Conservation (phyloP, 2,888 invertebrate species). For the Drosophila neutralis region DNA sequence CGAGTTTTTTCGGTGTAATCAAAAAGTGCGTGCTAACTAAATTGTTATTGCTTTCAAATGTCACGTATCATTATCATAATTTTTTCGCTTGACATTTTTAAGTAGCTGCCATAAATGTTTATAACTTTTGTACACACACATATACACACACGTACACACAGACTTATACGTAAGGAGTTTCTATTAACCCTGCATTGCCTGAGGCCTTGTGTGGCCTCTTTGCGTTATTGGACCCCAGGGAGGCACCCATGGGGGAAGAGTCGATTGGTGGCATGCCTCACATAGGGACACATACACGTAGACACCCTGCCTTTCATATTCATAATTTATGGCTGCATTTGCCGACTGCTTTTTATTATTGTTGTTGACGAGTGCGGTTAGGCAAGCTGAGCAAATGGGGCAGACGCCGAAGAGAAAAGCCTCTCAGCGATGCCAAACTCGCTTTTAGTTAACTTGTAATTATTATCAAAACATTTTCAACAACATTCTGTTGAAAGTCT, state of each 20-base stretch:
- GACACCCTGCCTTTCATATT: conserved; percentile 71
- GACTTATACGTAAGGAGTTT: conserved; percentile 30
- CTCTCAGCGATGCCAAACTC: conserved; percentile 7
- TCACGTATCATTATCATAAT: conserved; percentile 80
- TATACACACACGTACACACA: conserved; percentile 10
- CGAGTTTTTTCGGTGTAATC: conserved; percentile 57
- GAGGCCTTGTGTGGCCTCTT: conserved; percentile 45
- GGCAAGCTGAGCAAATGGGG: neutral
- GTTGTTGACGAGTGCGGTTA: conserved; percentile 39
- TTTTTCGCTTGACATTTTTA: conserved; percentile 79
- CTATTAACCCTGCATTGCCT: conserved; percentile 68
- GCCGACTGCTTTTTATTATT: conserved; percentile 47
- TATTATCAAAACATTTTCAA: conserved; percentile 59
- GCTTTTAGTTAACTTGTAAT: conserved; percentile 50
- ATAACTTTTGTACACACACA: conserved; percentile 64
- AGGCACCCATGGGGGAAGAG: conserved; percentile 19
- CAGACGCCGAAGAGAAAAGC: neutral
- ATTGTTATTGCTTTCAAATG: conserved; percentile 81
- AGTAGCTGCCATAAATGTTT: conserved; percentile 81
- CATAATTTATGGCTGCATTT: conserved; percentile 75
- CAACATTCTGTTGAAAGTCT: conserved; percentile 33
- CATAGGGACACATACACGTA: conserved; percentile 34
- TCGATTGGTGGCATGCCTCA: neutral
- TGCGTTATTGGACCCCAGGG: conserved; percentile 73
- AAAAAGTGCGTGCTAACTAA: conserved; percentile 79